Conservation (phyloP, 2,797 vertebrate genomes). For the Otus scops region DNA sequence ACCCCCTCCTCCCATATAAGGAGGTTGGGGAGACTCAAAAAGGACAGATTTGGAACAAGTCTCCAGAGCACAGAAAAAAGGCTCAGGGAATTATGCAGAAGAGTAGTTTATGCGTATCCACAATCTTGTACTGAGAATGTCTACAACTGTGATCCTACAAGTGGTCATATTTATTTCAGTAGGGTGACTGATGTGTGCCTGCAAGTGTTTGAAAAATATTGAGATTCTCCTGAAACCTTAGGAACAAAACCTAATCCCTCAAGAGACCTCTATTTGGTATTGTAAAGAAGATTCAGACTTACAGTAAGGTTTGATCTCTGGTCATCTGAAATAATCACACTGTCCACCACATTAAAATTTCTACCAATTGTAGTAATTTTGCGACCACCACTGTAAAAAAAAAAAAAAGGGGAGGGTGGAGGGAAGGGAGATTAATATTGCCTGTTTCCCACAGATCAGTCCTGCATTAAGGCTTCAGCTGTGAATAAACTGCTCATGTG, state of each 20-base stretch:
- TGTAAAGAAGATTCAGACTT: constrained; percentile 50
- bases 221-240: not conserved
- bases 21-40: not conserved
- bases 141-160: not conserved
- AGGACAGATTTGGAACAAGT: not conserved
- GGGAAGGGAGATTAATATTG: not conserved
- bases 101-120: not conserved
- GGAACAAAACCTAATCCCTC: not conserved
- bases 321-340: constrained; percentile 74
- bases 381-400: constrained; percentile 82
- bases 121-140: not conserved
- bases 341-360: constrained; percentile 83
- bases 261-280: not conserved
- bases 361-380: constrained; percentile 78
- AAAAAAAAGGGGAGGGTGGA: not conserved
- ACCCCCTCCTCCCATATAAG: not conserved
- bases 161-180: not conserved
- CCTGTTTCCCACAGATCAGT: not conserved
- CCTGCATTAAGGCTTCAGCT: not conserved
- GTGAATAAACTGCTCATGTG: not conserved
- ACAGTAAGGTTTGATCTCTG: constrained; percentile 65
- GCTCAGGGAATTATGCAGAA: not conserved
- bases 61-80: not conserved
- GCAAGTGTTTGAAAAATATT: not conserved
- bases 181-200: not conserved